Evolutionary conservation across 2,888 invertebrate species (phyloP).

Genomic region (Apodemia duryi): DNA sequence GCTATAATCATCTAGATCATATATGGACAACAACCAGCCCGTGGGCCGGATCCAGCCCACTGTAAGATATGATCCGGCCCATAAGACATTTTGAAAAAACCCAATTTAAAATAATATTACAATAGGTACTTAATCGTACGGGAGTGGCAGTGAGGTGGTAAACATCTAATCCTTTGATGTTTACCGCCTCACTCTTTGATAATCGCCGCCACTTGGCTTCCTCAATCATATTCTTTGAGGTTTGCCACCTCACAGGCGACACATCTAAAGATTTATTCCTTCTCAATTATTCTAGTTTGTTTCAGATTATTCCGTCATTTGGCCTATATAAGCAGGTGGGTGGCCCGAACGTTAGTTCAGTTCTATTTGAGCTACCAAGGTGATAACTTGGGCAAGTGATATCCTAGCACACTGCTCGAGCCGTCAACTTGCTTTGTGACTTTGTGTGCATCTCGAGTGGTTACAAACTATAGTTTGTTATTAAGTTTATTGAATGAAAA

Average conservation of each 20-base stretch:
- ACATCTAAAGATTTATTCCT: conserved; percentile 13
- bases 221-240: conserved; percentile 10
- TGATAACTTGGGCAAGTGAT: no score
- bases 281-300: conserved; percentile 12
- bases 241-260: neutral
- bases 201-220: neutral
- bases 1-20: no score
- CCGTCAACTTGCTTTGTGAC: no score
- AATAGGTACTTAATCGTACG: neutral
- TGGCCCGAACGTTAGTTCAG: neutral
- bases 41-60: no score
- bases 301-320: conserved; percentile 14
- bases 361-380: no score
- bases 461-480: no score
- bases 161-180: neutral
- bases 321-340: conserved; percentile 3
- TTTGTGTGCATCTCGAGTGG: no score
- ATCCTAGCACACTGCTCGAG: no score
- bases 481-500: no score
- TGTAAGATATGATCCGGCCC: no score
- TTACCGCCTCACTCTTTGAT: neutral
- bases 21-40: no score
- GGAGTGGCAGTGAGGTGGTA: neutral
- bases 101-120: neutral
- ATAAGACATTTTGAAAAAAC: neutral